A percentile compares a stretch with the other conserved stretches of the same genome.
Conservation (phyloP, 37 sponge, comb jelly and placozoan species). For the Lycopodina hypogea region DNA sequence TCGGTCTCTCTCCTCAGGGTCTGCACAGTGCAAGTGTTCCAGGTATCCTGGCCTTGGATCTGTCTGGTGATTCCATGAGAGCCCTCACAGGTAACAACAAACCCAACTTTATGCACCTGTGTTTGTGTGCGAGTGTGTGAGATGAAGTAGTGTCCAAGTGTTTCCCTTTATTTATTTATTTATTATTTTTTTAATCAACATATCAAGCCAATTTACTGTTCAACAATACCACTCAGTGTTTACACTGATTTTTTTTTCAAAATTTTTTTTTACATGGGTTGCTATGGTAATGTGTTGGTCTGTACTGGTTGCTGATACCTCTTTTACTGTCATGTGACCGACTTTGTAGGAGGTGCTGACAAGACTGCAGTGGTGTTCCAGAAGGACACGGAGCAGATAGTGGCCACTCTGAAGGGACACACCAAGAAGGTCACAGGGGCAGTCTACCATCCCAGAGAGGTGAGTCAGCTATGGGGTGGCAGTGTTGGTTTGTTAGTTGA, state of each 20-base stretch:
- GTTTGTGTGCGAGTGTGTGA: too few relatives aligned
- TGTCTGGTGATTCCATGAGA: constrained; percentile 72
- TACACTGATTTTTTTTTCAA: too few relatives aligned
- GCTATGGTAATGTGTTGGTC: background rate
- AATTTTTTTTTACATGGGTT: too few relatives aligned
- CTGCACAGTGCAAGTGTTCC: constrained; percentile 96
- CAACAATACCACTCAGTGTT: too few relatives aligned
- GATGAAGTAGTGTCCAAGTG: too few relatives aligned
- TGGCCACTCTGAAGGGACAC: constrained; percentile 94
- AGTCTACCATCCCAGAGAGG: constrained; percentile 83
- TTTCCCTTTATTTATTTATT: too few relatives aligned
- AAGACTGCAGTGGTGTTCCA: constrained; percentile 94
- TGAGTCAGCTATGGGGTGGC: too few relatives aligned
- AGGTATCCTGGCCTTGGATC: constrained; percentile 91
- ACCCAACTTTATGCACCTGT: too few relatives aligned
- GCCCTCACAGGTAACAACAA: constrained; percentile 77
- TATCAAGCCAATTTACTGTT: too few relatives aligned
- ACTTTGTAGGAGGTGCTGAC: constrained; percentile 78
- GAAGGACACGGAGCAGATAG: constrained; percentile 76
- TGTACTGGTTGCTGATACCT: background rate
- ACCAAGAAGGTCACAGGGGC: constrained; percentile 94
- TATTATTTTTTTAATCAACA: too few relatives aligned
- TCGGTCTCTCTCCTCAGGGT: constrained; percentile 37
- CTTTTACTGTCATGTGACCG: background rate
- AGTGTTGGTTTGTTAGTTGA: too few relatives aligned